These are phyloP conservation scores for Tethya wilhelma DNA, from an alignment of 37 sponge, comb jelly and placozoan species.

Conservation along the genomic window DNA sequence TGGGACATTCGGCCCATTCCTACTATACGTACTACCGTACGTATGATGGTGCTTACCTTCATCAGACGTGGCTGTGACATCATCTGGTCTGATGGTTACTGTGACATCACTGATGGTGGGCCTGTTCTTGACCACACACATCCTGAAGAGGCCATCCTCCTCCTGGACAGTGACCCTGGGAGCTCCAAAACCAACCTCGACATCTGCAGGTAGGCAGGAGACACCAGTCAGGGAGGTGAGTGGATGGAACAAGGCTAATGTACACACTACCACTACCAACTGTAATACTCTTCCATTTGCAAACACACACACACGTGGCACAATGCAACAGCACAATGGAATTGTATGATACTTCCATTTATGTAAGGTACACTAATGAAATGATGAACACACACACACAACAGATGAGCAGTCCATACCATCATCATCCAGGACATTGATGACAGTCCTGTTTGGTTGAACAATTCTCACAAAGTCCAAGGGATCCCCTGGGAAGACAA, in stretches of 20 bases:
- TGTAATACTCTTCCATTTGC: background rate
- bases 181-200: constrained; percentile 17
- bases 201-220: constrained; percentile 3
- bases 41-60: too few relatives aligned
- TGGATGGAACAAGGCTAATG: background rate
- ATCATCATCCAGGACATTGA: constrained; percentile 36
- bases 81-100: background rate
- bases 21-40: too few relatives aligned
- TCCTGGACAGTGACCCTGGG: constrained; percentile 5
- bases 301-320: background rate
- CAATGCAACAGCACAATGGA: background rate
- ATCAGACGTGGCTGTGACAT: background rate
- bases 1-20: too few relatives aligned
- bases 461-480: background rate
- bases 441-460: background rate
- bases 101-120: background rate
- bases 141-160: background rate
- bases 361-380: too few relatives aligned
- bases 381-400: background rate
- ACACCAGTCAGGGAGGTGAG: background rate
- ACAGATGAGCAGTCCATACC: background rate
- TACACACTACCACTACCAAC: too few relatives aligned
- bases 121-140: constrained; percentile 12
- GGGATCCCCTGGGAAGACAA: background rate
- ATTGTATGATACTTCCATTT: background rate